A percentile compares a stretch with the other conserved stretches of the same genome.
Conservation (phyloP, 2,113 vertebrate genomes). For the Riparia riparia region DNA sequence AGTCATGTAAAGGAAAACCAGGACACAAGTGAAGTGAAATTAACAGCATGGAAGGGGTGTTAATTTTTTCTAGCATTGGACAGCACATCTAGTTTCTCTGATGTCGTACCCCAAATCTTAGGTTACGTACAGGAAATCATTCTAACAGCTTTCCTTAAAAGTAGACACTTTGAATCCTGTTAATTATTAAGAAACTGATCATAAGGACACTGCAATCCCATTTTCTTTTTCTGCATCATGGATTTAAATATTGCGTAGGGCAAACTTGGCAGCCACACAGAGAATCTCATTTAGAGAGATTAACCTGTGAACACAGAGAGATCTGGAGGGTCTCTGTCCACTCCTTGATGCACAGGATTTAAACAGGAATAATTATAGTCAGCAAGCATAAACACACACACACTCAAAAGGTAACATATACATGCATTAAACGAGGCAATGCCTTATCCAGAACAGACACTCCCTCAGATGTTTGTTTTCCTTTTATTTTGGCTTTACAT, state of each 20-base stretch:
- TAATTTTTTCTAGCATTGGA: background rate
- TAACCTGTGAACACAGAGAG: conserved; percentile 35
- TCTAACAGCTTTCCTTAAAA: background rate
- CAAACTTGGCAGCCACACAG: conserved; percentile 28
- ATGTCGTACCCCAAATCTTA: background rate
- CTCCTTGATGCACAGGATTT: background rate
- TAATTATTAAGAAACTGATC: conserved; percentile 5
- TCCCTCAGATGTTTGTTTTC: conserved; percentile 45
- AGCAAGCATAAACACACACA: background rate
- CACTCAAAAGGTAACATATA: background rate
- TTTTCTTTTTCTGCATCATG: conserved; percentile 18
- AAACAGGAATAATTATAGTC: conserved; percentile 14
- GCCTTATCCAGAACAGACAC: conserved; percentile 30
- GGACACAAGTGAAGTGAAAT: background rate
- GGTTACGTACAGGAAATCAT: background rate
- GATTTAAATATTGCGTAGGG: conserved; percentile 27
- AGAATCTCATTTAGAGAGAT: conserved; percentile 64
- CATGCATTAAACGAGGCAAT: background rate
- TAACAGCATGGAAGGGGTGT: background rate
- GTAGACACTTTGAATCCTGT: background rate
- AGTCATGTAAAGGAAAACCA: background rate
- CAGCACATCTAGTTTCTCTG: background rate
- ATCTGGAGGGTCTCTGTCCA: background rate
- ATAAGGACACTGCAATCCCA: background rate
- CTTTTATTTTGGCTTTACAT: conserved; percentile 63